Evolutionary conservation across 2,797 vertebrate species (phyloP).

Genomic region (Aulostomus chinensis): DNA sequence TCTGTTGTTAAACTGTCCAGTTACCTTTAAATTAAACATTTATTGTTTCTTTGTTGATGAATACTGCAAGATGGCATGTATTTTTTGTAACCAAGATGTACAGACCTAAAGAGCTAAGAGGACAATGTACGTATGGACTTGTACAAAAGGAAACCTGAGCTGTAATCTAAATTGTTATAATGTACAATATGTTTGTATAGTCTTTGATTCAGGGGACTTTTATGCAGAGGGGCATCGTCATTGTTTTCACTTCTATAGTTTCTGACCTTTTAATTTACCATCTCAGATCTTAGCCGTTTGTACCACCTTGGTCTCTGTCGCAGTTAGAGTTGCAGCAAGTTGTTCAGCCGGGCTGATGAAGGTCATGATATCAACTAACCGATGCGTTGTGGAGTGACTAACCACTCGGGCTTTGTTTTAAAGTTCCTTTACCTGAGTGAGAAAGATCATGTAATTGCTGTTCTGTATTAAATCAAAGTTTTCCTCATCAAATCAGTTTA

Average conservation of each 20-base stretch:
- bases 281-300: slow-evolving; percentile 19
- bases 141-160: slow-evolving; percentile 61
- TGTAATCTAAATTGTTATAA: slow-evolving; percentile 73
- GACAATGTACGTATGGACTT: slow-evolving; percentile 63
- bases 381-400: slow-evolving; percentile 31
- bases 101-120: slow-evolving; percentile 58
- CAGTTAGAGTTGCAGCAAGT: slow-evolving; percentile 29
- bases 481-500: slow-evolving; percentile 27
- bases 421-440: slow-evolving; percentile 31
- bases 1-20: slow-evolving; percentile 32
- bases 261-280: slow-evolving; percentile 36
- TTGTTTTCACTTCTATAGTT: slow-evolving; percentile 29
- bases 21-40: slow-evolving; percentile 47
- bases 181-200: slow-evolving; percentile 73
- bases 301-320: slow-evolving; percentile 9
- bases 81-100: slow-evolving; percentile 78
- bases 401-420: slow-evolving; percentile 47
- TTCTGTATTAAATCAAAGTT: slow-evolving; percentile 46
- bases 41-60: slow-evolving; percentile 58
- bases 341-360: neutral
- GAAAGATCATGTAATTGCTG: slow-evolving; percentile 19
- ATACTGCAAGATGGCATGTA: slow-evolving; percentile 64
- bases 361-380: slow-evolving; percentile 11
- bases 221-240: slow-evolving; percentile 47
- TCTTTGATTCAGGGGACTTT: slow-evolving; percentile 57